Evolutionary conservation across 2,888 invertebrate genomes (phyloP), one percentile per base, ranked within the genome.

Genomic region (Plebejus melissa): DNA sequence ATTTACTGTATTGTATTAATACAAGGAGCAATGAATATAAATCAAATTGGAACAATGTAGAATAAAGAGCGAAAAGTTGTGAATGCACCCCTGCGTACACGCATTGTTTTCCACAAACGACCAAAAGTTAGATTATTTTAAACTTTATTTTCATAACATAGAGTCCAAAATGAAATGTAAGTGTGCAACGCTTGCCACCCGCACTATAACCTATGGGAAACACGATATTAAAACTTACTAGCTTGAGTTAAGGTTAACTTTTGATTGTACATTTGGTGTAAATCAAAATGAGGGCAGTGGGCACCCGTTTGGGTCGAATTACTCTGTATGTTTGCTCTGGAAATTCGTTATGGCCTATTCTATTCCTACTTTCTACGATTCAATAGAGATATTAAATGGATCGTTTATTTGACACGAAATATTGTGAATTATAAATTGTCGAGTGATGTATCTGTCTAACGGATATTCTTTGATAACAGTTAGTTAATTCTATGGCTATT

Each of bases 61-160:
- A 85, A 86, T 93, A 93, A 93, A 93, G 91, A 93, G 91, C 92
- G 91, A 92, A 91, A 90, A 92, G 87, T 91, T 88, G 90, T 92
- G 91, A 92, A 92, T 90, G 89, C 72, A 72, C 87, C 87, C 84
- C 80, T 83, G 83, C 86, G 88, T 89, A 87, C 85, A 82, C 80
- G 83, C 87, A 87, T 91, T 90, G 90, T 91, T 84, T 83, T 72
- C 83, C 70, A 0, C 6, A 11, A 65, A 65, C 13, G 5, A 6
- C 65, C 65, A 16, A 36, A 16, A 4, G 13, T 16, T 4, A 65
- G 16, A 4, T 13, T 11, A 36, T 36, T 32, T 65, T 16, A 1
- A 65, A 65, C 65, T 11, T 36, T 32, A 32, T 65, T 80, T 82
- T 77, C 76, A 77, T 76, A 58, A 75, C 0, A 1, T 60, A 65